Base-by-base conservation (phyloP, 2,888 invertebrate genomes). In the Coecobrya sp. region DNA sequence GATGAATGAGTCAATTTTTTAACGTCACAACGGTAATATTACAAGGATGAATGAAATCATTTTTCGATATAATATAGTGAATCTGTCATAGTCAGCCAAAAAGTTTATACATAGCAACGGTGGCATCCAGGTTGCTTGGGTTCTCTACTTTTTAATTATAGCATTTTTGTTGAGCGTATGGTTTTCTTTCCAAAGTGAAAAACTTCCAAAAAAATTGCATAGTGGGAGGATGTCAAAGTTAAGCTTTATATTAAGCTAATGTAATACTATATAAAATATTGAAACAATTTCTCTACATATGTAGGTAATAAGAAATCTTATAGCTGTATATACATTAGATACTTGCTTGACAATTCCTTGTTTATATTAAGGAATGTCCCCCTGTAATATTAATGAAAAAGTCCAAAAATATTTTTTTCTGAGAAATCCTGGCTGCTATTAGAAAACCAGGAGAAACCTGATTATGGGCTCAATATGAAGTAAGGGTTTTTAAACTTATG, bases 381-480 rank as follows among this genome's bases (percentile, higher is more conserved):
- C 27, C 27, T 70, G 8, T 36, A 30, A 30, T 70, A 70, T 70
- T 70, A 70, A 70, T 70, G 70, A 49, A 76, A 45, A 76, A 76
- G 76, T 76, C 76, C 76, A 76, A 76, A 13, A 11, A 76, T 76
- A 49, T 73, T 73, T 76, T 84, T 62, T 65, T 89, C 81, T 25
- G 81, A 87, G n/a, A 89, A 79, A 91, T 86, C 86, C 91, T 86
- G 91, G 86, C 42, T 81, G 25, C 8, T 68, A n/a, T n/a, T 81
- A 81, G 81, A 82, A 62, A 73, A 36, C 84, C 92, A 84, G 92
- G 70, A 59, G 27, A 84, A 92, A 92, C 92, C 87, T 92, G 92
- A 92, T 92, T 70, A 92, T 88, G 87, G 87, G 92, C 92, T 92
- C 92, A 92, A 92, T 70, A 70, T 42, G 22, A 25, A 42, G n/a